These are phyloP conservation scores for Liopterus haemorrhoidalis DNA, from an alignment of 2,888 invertebrate genomes.

Conservation along the genomic window DNA sequence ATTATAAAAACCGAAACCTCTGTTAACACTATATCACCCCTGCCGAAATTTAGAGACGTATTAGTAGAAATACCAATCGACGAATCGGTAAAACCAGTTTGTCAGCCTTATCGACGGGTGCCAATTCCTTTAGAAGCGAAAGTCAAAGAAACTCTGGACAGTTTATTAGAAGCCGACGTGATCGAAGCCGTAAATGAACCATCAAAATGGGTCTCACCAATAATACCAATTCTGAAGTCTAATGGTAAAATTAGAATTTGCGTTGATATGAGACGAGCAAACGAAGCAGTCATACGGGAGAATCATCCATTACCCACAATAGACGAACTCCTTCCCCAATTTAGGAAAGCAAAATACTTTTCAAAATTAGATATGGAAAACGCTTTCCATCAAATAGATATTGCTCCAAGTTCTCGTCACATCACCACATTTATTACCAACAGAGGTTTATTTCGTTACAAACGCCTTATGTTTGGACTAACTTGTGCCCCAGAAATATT, in stretches of 20 bases:
- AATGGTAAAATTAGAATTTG: slow-evolving; percentile 33
- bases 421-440: slow-evolving; percentile 40
- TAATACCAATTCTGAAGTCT: slow-evolving; percentile 26
- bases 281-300: slow-evolving; percentile 31
- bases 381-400: slow-evolving; percentile 41
- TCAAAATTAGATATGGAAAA: slow-evolving; percentile 35
- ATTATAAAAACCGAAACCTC: slow-evolving; percentile 28
- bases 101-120: slow-evolving; percentile 31
- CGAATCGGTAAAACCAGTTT: slow-evolving; percentile 32
- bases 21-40: slow-evolving; percentile 20
- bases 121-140: slow-evolving; percentile 33
- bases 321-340: slow-evolving; percentile 28
- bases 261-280: slow-evolving; percentile 33
- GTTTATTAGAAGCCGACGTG: slow-evolving; percentile 26
- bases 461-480: slow-evolving; percentile 36
- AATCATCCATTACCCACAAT: slow-evolving; percentile 32
- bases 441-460: slow-evolving; percentile 40
- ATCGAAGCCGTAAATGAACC: no score
- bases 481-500: no score
- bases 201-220: no score
- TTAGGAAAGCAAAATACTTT: slow-evolving; percentile 33
- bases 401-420: slow-evolving; percentile 33
- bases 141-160: slow-evolving; percentile 32
- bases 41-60: slow-evolving; percentile 37
- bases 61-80: slow-evolving; percentile 33